Conservation (phyloP, 2,888 invertebrate species). For the Limnephilus rhombicus region DNA sequence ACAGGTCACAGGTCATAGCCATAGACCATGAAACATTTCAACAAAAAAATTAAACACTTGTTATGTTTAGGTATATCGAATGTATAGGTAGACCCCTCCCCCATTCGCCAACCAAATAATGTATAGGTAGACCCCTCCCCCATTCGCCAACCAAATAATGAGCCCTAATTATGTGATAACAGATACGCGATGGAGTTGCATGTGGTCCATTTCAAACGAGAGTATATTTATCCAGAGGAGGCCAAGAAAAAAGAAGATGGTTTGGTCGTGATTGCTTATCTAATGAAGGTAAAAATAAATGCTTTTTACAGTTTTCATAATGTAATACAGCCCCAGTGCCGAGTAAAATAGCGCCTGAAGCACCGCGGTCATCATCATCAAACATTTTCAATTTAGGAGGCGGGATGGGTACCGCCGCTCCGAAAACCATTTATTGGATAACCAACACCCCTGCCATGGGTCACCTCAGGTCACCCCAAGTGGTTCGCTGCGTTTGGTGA, state of each 20-base stretch:
- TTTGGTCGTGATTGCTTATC: constrained; percentile 79
- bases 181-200: constrained; percentile 82
- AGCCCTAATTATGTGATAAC: background rate
- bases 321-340: no score
- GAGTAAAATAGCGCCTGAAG: no score
- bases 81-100: no score
- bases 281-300: constrained; percentile 76
- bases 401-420: no score
- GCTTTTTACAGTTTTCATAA: no score
- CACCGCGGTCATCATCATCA: no score
- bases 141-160: background rate
- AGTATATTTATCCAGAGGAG: constrained; percentile 79
- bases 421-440: no score
- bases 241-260: constrained; percentile 80
- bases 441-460: no score
- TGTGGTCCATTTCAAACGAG: constrained; percentile 78
- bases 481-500: no score
- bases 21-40: background rate
- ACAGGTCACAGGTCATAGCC: background rate
- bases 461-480: no score
- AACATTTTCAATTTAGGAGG: no score
- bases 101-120: background rate
- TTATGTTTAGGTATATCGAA: background rate
- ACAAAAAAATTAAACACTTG: background rate
- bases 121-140: no score